Evolutionary conservation across 2,113 vertebrate genomes (phyloP), one percentile per base, ranked within the genome.

Genomic region (Myotis brandtii): DNA sequence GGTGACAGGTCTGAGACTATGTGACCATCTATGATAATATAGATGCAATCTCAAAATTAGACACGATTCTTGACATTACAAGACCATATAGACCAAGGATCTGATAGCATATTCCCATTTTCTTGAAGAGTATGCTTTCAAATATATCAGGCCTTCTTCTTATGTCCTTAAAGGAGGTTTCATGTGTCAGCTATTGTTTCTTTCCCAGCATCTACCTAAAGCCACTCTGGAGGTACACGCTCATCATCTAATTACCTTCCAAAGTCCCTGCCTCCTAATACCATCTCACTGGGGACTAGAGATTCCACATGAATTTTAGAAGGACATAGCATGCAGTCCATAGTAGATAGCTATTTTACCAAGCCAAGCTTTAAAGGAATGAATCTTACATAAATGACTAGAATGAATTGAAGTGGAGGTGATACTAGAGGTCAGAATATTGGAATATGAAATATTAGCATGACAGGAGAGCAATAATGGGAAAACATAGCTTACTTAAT

Each of bases 401-500:
- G 8, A 18, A 80, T 84, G 30, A 56, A 66, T 5, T 54, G 1
- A 84, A 72, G 23, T 72, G n/a, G 37, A 92, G 16, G 32, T 56
- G 27, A 87, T 5, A 9, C n/a, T 52, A 54, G 13, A 81, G 4
- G 40, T 90, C 50, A 94, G 20, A 72, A 30, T 85, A 88, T 81
- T 40, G 37, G 43, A 94, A 48, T 87, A 56, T 93, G 69, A 89
- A 59, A 95, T 18, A 52, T 95, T 89, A 97, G 12, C 56, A 70
- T 34, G 34, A 54, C 43, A 92, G 62, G 32, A 89, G 69, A 64
- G 8, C 3, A 77, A 43, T 82, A 69, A 95, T 82, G 46, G 73
- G 82, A 82, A 94, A 88, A 77, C 16, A 59, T 8, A 17, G 40
- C 43, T 48, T 66, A 54, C 37, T 48, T 66, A 54, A 43, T 56